phyloP scores from a whole-genome alignment of 2,888 invertebrate species.

The Xestia ashworthii region DNA sequence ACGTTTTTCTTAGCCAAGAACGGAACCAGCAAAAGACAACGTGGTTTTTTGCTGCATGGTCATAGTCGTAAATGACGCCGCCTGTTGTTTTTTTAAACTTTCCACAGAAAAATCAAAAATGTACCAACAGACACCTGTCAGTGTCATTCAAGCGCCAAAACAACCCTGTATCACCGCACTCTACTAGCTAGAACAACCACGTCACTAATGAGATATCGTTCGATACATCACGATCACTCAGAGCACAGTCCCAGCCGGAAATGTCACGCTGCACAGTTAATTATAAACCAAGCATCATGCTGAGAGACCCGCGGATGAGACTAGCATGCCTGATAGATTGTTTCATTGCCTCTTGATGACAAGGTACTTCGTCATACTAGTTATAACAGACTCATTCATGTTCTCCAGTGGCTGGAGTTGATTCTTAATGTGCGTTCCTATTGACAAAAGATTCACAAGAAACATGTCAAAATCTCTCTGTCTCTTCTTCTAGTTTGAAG shows the following conservation, averaged over 20 bases:
- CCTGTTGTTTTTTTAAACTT: neutral
- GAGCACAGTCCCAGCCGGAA: constrained; percentile 45
- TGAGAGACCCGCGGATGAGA: constrained; percentile 35
- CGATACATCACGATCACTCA: constrained; percentile 49
- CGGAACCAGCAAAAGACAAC: neutral
- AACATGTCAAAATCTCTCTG: neutral
- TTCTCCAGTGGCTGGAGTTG: neutral
- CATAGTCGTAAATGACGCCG: neutral
- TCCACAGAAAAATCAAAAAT: neutral
- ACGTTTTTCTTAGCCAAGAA: too few relatives aligned
- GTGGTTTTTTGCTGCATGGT: neutral
- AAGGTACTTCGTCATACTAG: constrained; percentile 4
- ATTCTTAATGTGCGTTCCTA: neutral
- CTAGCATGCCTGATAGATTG: constrained; percentile 27
- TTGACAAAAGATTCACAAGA: neutral
- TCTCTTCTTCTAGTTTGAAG: neutral
- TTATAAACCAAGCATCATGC: constrained; percentile 45
- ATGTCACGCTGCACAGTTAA: constrained; percentile 57
- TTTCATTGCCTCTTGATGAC: constrained; percentile 10
- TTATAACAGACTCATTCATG: neutral
- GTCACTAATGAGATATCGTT: constrained; percentile 18
- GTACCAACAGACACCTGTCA: neutral
- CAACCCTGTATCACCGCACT: neutral
- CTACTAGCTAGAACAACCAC: neutral
- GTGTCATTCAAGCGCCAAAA: neutral